A percentile compares a stretch with the other conserved stretches of the same genome.
Conservation (phyloP, 1,140 invertebrate genomes). For the Protaetia brevitarsis region DNA sequence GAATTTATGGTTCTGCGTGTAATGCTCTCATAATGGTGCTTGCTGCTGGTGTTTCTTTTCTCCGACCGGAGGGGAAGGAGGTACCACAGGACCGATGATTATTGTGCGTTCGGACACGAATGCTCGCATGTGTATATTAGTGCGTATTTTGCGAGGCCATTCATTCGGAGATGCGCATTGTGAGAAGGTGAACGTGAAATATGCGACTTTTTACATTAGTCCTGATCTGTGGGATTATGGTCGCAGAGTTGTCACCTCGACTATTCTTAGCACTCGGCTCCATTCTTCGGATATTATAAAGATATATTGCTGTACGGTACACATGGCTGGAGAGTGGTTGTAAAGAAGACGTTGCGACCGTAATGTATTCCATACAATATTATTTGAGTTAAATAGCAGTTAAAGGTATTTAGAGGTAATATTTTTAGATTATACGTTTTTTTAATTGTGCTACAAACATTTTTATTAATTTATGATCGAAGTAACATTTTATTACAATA, state of each 20-base stretch:
- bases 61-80: too few species aligned
- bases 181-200: constrained; percentile 8
- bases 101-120: constrained; percentile 1
- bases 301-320: background rate
- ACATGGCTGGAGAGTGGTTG: too few species aligned
- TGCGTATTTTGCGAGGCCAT: background rate
- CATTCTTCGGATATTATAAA: background rate
- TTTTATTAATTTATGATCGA: too few species aligned
- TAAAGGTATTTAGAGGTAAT: too few species aligned
- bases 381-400: too few species aligned
- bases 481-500: too few species aligned
- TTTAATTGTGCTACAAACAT: too few species aligned
- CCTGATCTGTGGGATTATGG: background rate
- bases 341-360: constrained; percentile 7
- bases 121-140: background rate
- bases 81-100: background rate
- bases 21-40: constrained; percentile 1
- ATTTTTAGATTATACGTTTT: too few species aligned
- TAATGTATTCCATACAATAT: too few species aligned
- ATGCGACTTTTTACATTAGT: constrained; percentile 9
- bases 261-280: background rate
- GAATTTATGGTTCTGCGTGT: constrained; percentile 15
- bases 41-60: constrained; percentile 16
- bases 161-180: background rate
- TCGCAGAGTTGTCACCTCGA: background rate